Evolutionary conservation across 2,888 invertebrate species (phyloP), one percentile per base, ranked within the genome.

Genomic region (Eudasyphora cyanicolor): DNA sequence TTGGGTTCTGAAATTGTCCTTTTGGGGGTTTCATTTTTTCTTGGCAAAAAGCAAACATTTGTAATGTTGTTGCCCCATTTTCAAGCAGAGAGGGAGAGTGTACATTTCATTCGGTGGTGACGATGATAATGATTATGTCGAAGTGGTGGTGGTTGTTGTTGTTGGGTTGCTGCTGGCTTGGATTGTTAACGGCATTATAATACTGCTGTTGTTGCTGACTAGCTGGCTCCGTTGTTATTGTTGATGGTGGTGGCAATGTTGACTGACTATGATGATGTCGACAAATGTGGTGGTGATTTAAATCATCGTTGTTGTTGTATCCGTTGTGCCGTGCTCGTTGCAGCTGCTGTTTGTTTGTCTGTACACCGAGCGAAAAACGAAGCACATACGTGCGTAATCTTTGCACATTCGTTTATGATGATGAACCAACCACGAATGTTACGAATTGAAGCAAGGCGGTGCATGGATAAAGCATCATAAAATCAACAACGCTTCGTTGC

Each of bases 291-390:
- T 79, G 79, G 76, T 79, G 76, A 74, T 70, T 77, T 82, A 54
- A 77, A 79, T 80, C 74, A 75, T 80, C 54, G 74, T 62, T 24
- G 64, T 49, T 49, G 45, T 51, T 62, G 19, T 27, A 62, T 51
- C 12, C 21, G 21, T 62, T 35, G 54, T 73, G 45, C 70, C 32
- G 6, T 75, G 71, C 60, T 54, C 21, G 69, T 51, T 54, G 83
- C 83, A 80, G 83, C 82, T 83, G 82, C 62, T 83, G 82, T 74
- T 49, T 69, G 74, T 64, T 51, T 83, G 82, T 74, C 57, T 69
- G 74, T 64, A 76, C n/a, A n/a, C n/a, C n/a, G n/a, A n/a, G n/a
- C n/a, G n/a, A n/a, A n/a, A n/a, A n/a, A n/a, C n/a, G n/a, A n/a
- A n/a, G n/a, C n/a, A n/a, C n/a, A n/a, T n/a, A n/a, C n/a, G n/a